Evolutionary conservation across 2,888 invertebrate genomes (phyloP).

Genomic region (Heliconius aoede): DNA sequence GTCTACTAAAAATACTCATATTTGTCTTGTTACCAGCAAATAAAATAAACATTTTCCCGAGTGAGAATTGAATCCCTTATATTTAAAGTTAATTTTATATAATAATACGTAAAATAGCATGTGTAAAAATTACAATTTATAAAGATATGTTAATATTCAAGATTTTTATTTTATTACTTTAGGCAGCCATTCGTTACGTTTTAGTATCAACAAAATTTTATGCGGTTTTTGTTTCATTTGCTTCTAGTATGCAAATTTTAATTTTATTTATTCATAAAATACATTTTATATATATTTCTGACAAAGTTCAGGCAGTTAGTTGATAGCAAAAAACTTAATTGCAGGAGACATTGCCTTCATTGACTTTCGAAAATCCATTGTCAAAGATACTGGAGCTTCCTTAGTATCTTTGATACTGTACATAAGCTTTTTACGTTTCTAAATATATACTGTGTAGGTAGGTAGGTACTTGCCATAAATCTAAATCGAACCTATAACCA

Average conservation of each 20-base stretch:
- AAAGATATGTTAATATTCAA: not conserved
- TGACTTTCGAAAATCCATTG: too few relatives aligned
- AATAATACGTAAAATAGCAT: not conserved
- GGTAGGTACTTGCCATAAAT: not conserved
- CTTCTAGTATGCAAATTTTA: not conserved
- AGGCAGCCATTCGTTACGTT: slow-evolving; percentile 1
- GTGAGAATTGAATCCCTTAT: too few relatives aligned
- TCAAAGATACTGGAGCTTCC: too few relatives aligned
- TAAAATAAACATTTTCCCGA: too few relatives aligned
- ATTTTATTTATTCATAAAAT: not conserved
- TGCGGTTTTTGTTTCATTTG: not conserved
- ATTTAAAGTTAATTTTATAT: not conserved
- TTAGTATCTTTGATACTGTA: too few relatives aligned
- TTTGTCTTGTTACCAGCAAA: too few relatives aligned
- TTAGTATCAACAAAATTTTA: slow-evolving; percentile 1
- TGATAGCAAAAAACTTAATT: too few relatives aligned
- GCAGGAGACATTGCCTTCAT: too few relatives aligned
- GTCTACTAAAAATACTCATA: too few relatives aligned
- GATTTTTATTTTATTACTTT: not conserved
- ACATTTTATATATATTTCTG: not conserved
- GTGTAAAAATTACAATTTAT: not conserved
- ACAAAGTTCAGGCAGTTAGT: too few relatives aligned
- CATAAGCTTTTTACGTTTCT: too few relatives aligned
- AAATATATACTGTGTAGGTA: too few relatives aligned
- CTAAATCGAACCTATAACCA: not conserved